phyloP scores from a whole-genome alignment of 2,888 invertebrate genomes.

The Patella pellucida region DNA sequence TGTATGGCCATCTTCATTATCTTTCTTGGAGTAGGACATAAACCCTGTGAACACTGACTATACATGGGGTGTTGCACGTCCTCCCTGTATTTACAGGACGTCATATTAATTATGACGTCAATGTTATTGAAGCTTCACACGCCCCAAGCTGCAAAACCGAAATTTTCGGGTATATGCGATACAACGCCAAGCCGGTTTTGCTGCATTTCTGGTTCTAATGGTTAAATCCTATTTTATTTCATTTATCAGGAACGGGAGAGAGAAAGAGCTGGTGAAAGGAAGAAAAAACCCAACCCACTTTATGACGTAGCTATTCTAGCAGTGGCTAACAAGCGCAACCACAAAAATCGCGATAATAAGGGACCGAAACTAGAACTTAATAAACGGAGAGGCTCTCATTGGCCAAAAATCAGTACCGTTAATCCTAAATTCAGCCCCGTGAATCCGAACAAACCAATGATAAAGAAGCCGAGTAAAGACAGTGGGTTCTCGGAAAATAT shows the following conservation, averaged over 20 bases:
- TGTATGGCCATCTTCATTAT: too few relatives aligned
- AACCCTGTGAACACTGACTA: too few relatives aligned
- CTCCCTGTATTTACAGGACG: too few relatives aligned
- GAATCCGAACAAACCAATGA: constrained; percentile 49
- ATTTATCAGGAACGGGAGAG: constrained; percentile 55
- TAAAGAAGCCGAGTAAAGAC: constrained; percentile 56
- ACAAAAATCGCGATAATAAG: constrained; percentile 14
- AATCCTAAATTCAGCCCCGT: constrained; percentile 31
- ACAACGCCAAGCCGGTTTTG: too few relatives aligned
- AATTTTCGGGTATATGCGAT: too few relatives aligned
- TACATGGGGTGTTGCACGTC: too few relatives aligned
- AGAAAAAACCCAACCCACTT: constrained; percentile 42
- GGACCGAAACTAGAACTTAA: neutral
- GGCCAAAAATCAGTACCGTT: constrained; percentile 27
- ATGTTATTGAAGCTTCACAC: too few relatives aligned
- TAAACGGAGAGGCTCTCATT: constrained; percentile 24
- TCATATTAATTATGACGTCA: too few relatives aligned
- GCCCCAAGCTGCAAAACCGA: too few relatives aligned
- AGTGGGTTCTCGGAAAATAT: constrained; percentile 52
- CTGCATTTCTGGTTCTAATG: too few relatives aligned
- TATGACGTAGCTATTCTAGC: constrained; percentile 33
- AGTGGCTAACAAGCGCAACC: constrained; percentile 17
- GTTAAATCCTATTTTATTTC: neutral
- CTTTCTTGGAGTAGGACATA: too few relatives aligned
- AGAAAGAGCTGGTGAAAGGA: constrained; percentile 46